These are phyloP conservation scores for Chelonoidis abingdonii DNA, from an alignment of 2,113 vertebrate species.

Conservation along the genomic window DNA sequence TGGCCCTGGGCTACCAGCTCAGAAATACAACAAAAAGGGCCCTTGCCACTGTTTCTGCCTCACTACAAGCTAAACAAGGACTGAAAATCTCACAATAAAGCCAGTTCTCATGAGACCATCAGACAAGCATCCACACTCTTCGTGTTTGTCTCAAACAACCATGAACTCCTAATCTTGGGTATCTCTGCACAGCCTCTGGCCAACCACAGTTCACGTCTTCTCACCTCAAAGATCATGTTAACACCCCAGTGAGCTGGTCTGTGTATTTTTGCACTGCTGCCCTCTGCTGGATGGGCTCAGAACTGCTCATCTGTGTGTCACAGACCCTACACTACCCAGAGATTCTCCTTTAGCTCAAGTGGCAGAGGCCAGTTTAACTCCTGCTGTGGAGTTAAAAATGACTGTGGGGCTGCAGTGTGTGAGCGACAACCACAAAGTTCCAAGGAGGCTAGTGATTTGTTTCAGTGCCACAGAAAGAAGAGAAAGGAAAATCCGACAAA, in stretches of 20 bases:
- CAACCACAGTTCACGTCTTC: neutral
- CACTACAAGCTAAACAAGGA: neutral
- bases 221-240: neutral
- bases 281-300: neutral
- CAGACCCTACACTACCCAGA: neutral
- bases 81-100: neutral
- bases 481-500: neutral
- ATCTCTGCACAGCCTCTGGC: neutral
- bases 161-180: neutral
- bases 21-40: neutral
- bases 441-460: neutral
- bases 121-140: neutral
- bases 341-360: neutral
- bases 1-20: neutral
- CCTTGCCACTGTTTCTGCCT: neutral
- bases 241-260: neutral
- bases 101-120: neutral
- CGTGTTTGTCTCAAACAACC: neutral
- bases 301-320: neutral
- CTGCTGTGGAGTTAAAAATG: neutral
- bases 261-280: neutral
- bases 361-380: neutral
- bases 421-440: neutral
- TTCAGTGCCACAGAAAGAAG: neutral
- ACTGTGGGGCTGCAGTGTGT: neutral